Base-by-base conservation (phyloP, 2,888 invertebrate species). In the Apamea sordens region DNA sequence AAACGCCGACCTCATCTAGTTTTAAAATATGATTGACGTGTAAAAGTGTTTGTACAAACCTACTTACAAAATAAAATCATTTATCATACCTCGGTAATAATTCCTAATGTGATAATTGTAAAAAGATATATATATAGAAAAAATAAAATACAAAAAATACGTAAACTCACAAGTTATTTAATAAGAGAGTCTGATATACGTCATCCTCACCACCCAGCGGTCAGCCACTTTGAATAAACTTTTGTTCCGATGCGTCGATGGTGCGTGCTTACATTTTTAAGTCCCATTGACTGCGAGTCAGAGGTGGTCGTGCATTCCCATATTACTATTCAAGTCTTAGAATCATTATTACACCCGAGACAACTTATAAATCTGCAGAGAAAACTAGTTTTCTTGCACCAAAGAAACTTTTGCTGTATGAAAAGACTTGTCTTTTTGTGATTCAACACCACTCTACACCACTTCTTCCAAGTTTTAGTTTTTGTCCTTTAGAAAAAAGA, bases 221-320 rank as follows among this genome's bases (percentile, higher is more conserved):
- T 72, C 56, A 78, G 41, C 44, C 56, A 85, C 74, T 84, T 79
- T 71, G 69, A 71, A 86, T 86, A 73, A 59, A 68, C 56, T 83
- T 84, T 73, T 65, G 61, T 61, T 67, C n/a, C 47, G 59, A 81
- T 61, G 63, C 59, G 32, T 44, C 69, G 59, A 72, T 65, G 61
- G 65, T 80, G 73, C 82, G 82, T 85, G 82, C 80, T 73, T 80
- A 72, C 24, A 85, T 80, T 83, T 82, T 71, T 67, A 83, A 82
- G 70, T 82, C 64, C 36, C 65, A 79, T 70, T 79, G 61, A 61
- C 53, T 59, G 59, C 59, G 13, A 56, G 36, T 67, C 65, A 28
- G 56, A 63, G 63, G 71, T 61, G 74, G 75, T 75, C 81, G 75
- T 72, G 74, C 75, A 63, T 80, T 79, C 59, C 44, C 69, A 47